Evolutionary conservation across 2,113 vertebrate species (phyloP).

Genomic region (Drymodes brunneopygia): DNA sequence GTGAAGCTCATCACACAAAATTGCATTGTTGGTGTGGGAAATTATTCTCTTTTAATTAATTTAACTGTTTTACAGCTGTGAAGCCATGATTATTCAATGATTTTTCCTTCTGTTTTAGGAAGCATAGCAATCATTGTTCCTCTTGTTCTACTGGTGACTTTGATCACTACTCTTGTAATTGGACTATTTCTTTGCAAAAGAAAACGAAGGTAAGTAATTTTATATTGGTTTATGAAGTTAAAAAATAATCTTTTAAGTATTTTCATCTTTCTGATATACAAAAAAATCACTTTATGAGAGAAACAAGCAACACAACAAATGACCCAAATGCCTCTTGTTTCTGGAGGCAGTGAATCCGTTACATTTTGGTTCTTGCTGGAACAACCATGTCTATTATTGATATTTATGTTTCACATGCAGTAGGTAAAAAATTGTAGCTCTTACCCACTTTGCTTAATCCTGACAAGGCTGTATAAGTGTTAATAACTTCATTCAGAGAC

Average conservation of each 20-base stretch:
- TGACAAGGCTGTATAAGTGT: background rate
- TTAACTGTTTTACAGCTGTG: background rate
- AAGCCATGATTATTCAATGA: background rate
- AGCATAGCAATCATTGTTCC: conserved; percentile 98
- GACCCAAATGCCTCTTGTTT: background rate
- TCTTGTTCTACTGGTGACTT: conserved; percentile 89
- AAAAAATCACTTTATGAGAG: background rate
- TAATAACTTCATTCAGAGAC: background rate
- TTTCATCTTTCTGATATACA: background rate
- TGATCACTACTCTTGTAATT: conserved; percentile 90
- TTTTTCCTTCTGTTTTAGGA: conserved; percentile 74
- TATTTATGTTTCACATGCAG: background rate
- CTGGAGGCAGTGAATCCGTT: background rate
- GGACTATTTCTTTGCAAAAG: conserved; percentile 94
- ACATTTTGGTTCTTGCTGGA: background rate
- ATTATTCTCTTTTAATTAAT: background rate
- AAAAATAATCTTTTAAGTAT: background rate
- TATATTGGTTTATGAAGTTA: background rate
- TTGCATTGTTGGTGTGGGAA: background rate
- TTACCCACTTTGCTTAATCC: background rate
- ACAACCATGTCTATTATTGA: background rate
- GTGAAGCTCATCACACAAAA: background rate
- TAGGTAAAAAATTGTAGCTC: background rate
- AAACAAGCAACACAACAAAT: background rate
- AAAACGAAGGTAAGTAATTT: conserved; percentile 82